Percentiles rank a stretch among this genome's conserved stretches.
phyloP scores from a whole-genome alignment of 2,797 vertebrate species.

The Esox lucius region DNA sequence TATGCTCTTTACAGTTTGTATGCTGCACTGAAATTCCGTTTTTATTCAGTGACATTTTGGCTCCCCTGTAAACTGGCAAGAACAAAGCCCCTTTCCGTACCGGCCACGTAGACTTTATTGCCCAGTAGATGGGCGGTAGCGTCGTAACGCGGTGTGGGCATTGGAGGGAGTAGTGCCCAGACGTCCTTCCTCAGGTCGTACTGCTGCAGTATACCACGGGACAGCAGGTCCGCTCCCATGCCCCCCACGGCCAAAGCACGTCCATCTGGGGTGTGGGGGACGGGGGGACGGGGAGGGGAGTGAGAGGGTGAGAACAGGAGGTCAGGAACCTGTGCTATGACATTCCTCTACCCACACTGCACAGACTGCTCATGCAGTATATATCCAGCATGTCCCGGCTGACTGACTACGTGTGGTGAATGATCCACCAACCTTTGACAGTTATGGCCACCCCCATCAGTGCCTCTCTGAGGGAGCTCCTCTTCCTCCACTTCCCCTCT shows the following conservation, averaged over 20 bases:
- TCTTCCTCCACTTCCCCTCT: conserved; percentile 94
- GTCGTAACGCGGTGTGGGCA: conserved; percentile 93
- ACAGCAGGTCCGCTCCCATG: conserved; percentile 91
- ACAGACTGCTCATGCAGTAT: neutral
- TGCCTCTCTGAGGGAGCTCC: conserved; percentile 85
- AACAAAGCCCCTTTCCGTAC: conserved; percentile 62
- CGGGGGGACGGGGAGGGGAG: conserved; percentile 13
- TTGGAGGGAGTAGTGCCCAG: conserved; percentile 91
- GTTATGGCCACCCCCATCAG: conserved; percentile 92
- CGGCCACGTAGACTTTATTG: conserved; percentile 92
- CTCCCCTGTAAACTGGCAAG: conserved; percentile 7
- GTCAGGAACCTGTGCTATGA: neutral
- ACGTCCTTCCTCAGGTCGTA: conserved; percentile 95
- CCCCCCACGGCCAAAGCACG: conserved; percentile 89
- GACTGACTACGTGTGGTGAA: neutral
- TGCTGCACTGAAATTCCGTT: too few relatives aligned
- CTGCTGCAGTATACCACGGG: conserved; percentile 91
- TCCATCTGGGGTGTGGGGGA: conserved; percentile 74
- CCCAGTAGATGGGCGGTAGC: conserved; percentile 86
- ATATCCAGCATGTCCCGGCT: too few relatives aligned
- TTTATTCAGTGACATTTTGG: neutral
- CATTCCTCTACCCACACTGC: neutral
- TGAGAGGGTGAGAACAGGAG: neutral
- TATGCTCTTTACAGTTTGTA: too few relatives aligned
- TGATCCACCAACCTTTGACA: conserved; percentile 81